Evolutionary conservation across 30 jellyfish, hydroid and myxozoan species (phyloP).

Genomic region (Sanderia malayensis): DNA sequence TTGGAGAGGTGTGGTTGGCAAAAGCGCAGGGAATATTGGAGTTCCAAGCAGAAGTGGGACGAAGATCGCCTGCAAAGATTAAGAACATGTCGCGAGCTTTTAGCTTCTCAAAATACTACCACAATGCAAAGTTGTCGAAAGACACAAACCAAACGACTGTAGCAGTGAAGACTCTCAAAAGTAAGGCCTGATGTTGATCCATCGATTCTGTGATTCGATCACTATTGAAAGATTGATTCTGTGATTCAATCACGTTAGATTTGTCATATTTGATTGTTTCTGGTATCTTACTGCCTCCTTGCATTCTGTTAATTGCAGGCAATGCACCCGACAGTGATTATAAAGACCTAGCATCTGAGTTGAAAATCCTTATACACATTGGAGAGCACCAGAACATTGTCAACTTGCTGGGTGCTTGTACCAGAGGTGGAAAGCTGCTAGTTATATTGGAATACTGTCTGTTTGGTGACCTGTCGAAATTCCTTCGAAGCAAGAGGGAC

Average conservation of each 20-base stretch:
- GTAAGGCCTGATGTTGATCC: neutral
- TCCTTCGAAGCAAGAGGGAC: slow-evolving; percentile 69
- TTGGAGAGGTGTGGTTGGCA: slow-evolving; percentile 97
- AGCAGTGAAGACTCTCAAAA: slow-evolving; percentile 91
- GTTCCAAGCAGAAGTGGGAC: slow-evolving; percentile 37
- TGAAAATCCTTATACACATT: slow-evolving; percentile 82
- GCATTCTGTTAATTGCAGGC: no score
- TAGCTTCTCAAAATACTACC: slow-evolving; percentile 19
- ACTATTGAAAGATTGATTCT: no score
- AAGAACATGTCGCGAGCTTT: slow-evolving; percentile 35
- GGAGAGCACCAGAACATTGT: slow-evolving; percentile 91
- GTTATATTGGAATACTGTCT: slow-evolving; percentile 91
- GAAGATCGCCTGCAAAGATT: slow-evolving; percentile 33
- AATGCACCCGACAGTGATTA: slow-evolving; percentile 75
- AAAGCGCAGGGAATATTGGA: slow-evolving; percentile 85
- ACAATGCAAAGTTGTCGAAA: slow-evolving; percentile 19
- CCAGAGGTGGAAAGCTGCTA: slow-evolving; percentile 69
- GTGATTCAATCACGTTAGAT: no score
- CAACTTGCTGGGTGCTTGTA: slow-evolving; percentile 93
- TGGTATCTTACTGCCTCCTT: no score
- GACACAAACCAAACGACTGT: slow-evolving; percentile 50
- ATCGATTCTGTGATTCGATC: no score
- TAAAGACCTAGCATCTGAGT: slow-evolving; percentile 92
- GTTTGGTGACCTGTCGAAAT: slow-evolving; percentile 72
- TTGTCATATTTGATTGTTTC: no score